Base-by-base conservation (phyloP, 2,113 vertebrate genomes). In the Tetrax tetrax region DNA sequence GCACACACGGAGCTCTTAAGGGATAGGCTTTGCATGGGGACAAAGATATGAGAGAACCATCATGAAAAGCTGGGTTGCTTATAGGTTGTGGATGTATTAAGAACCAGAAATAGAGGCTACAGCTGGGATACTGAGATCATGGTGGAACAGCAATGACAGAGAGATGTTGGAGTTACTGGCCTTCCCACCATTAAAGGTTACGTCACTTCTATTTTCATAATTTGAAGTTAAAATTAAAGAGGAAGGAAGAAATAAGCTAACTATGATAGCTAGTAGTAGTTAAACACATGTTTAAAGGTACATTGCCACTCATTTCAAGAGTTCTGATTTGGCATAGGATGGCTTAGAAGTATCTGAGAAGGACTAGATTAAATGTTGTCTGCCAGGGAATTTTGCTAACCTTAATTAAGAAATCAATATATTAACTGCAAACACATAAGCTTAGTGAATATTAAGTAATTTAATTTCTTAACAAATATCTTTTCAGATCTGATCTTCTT, bases 61-160 rank as follows among this genome's bases (percentile, higher is more conserved):
- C 85, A 18, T 29, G 45, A 59, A 68, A 61, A 20, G 17, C 1
- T 3, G 2, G 10, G 4, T 8, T 65, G 6, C 47, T 11, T 69
- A 18, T 10, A 2, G 0, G 0, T 4, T 24, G 12, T 5, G 5
- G 9, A 11, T 2, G 0, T 21, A 23, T n/a, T 25, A 56, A 20
- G 31, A 18, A 51, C 12, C 64, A 38, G 41, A 38, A 78, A 50
- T 0, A 76, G 24, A 27, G 0, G 0, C 4, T 86, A 56, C 18
- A 71, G 6, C 8, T 37, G 18, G 41, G 35, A 21, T 1, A 3
- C 31, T 25, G 37, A 33, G 18, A 75, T 4, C 10, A 7, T 5
- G 17, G 16, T 47, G 28, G 16, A 51, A 86, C 7, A 43, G 6
- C 2, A 65, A 12, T 2, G 20, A 35, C 24, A 51, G 3, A 16